Evolutionary conservation across 2,888 invertebrate genomes (phyloP).

Genomic region (Phyto melanocephala): DNA sequence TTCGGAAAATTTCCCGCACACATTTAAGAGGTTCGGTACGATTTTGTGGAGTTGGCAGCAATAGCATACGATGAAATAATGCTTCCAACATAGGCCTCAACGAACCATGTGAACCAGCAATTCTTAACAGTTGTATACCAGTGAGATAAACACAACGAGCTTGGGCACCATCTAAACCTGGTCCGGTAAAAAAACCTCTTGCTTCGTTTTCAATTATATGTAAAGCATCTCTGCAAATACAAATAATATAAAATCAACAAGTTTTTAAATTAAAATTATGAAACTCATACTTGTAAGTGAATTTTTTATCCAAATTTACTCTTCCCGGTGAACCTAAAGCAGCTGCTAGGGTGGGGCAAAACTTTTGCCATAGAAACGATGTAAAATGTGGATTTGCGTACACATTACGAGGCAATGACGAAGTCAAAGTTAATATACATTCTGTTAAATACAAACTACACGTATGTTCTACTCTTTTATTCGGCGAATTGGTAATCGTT

Average conservation of each 20-base stretch:
- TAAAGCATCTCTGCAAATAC: conserved; percentile 75
- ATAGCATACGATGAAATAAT: conserved; percentile 93
- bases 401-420: conserved; percentile 89
- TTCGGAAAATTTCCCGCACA: conserved; percentile 85
- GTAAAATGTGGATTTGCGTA: conserved; percentile 92
- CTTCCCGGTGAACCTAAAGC: conserved; percentile 91
- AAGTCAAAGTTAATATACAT: conserved; percentile 90
- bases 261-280: not conserved
- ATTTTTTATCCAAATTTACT: conserved; percentile 85
- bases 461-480: conserved; percentile 76
- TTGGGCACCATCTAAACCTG: conserved; percentile 87
- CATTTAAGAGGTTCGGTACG: conserved; percentile 91
- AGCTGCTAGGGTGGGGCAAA: conserved; percentile 93
- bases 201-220: conserved; percentile 79
- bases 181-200: conserved; percentile 78
- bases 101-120: conserved; percentile 92
- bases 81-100: conserved; percentile 94
- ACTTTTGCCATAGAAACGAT: conserved; percentile 94
- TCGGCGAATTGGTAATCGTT: conserved; percentile 79
- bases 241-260: not conserved
- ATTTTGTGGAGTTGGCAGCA: conserved; percentile 91
- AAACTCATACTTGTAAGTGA: conserved; percentile 83
- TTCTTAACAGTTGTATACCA: conserved; percentile 90
- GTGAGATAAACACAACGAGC: conserved; percentile 93
- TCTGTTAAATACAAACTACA: conserved; percentile 88